These are phyloP conservation scores for Rhizomys pruinosus DNA, from an alignment of 2,113 vertebrate species.

Conservation along the genomic window DNA sequence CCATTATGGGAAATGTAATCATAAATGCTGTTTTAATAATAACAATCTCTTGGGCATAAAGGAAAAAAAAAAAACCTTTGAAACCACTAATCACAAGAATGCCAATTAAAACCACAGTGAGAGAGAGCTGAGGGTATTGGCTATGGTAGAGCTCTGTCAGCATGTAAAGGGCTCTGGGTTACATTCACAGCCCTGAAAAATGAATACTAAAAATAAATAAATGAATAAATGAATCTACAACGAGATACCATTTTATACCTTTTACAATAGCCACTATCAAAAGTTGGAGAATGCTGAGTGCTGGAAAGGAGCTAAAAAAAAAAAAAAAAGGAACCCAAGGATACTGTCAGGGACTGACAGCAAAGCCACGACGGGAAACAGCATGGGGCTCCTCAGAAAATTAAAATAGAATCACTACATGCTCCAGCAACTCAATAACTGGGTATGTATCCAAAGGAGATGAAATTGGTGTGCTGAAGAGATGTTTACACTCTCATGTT, in stretches of 20 bases:
- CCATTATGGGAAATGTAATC: neutral
- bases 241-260: neutral
- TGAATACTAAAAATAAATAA: neutral
- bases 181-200: neutral
- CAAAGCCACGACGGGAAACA: neutral
- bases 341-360: neutral
- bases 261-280: neutral
- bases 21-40: conserved; percentile 18
- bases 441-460: neutral
- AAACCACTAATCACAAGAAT: neutral
- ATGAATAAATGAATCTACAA: neutral
- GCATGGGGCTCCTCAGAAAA: neutral
- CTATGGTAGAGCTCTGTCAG: no score
- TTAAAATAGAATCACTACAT: neutral
- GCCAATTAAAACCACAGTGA: neutral
- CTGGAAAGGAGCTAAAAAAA: neutral
- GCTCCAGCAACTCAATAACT: neutral
- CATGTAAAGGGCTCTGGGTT: neutral
- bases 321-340: neutral
- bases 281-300: neutral
- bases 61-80: neutral
- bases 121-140: neutral
- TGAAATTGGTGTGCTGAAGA: neutral
- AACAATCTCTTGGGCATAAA: neutral
- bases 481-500: neutral